Evolutionary conservation across 2,888 invertebrate species (phyloP).

Genomic region (Salpingus planirostris): DNA sequence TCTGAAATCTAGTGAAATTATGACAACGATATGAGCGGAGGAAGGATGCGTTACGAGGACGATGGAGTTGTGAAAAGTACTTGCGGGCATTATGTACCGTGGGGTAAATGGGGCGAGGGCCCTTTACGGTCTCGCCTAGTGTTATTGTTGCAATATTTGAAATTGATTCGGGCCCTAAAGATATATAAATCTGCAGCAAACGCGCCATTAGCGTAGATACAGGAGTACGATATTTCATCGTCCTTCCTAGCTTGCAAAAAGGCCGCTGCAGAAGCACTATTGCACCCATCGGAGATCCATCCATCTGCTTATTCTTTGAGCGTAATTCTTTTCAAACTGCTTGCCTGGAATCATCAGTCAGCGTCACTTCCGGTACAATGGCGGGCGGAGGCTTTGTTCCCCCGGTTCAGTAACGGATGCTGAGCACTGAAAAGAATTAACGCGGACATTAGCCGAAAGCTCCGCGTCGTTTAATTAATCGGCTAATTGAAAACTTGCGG

Average conservation of each 20-base stretch:
- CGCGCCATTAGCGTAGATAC: constrained; percentile 33
- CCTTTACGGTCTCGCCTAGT: too few relatives aligned
- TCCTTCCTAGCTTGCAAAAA: constrained; percentile 27
- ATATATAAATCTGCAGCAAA: constrained; percentile 28
- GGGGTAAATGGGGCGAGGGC: too few relatives aligned
- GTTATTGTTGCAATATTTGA: constrained; percentile 2
- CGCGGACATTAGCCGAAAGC: constrained; percentile 32
- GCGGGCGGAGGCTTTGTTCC: constrained; percentile 36
- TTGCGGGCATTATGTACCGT: too few relatives aligned
- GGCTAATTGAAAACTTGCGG: constrained; percentile 36
- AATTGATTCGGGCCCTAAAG: constrained; percentile 13
- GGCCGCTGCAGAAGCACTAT: constrained; percentile 27
- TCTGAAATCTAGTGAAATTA: too few relatives aligned
- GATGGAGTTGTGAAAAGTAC: neutral
- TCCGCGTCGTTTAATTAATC: constrained; percentile 36
- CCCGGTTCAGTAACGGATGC: constrained; percentile 24
- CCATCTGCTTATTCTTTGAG: constrained; percentile 39
- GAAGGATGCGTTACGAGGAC: neutral
- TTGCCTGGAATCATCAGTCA: constrained; percentile 40
- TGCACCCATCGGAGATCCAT: constrained; percentile 36
- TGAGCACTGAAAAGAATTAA: constrained; percentile 33
- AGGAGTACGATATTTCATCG: constrained; percentile 34
- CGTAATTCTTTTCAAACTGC: constrained; percentile 38
- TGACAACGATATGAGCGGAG: neutral
- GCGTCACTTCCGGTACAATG: constrained; percentile 42